phyloP scores from a whole-genome alignment of 2,113 vertebrate species.

The Bufo bufo region DNA sequence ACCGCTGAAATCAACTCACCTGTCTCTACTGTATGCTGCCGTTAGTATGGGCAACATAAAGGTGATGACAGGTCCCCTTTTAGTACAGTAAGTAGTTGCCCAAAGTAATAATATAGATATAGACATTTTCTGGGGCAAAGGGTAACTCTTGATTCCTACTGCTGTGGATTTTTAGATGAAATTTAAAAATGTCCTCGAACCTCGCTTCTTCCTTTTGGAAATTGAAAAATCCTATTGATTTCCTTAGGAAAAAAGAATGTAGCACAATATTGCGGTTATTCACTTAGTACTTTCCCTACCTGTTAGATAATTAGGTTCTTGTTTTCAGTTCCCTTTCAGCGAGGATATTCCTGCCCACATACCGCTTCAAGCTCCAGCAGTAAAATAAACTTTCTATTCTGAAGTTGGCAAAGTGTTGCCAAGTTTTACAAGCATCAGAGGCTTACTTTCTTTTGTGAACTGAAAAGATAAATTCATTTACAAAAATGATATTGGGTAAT shows the following conservation, averaged over 20 bases:
- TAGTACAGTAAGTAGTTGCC: neutral
- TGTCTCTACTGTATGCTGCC: too few relatives aligned
- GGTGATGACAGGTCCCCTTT: too few relatives aligned
- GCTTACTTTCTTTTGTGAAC: neutral
- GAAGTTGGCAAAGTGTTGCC: neutral
- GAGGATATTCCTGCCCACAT: neutral
- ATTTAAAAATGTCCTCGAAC: constrained; percentile 19
- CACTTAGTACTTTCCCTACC: constrained; percentile 15
- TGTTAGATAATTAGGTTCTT: constrained; percentile 23
- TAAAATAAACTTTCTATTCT: neutral
- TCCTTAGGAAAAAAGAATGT: constrained; percentile 7
- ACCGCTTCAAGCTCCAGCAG: neutral
- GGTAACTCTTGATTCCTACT: neutral
- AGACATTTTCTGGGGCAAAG: neutral
- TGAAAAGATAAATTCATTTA: neutral
- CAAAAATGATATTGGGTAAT: too few relatives aligned
- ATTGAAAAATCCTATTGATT: constrained; percentile 37
- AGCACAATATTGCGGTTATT: neutral
- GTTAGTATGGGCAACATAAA: too few relatives aligned
- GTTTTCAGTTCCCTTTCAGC: constrained; percentile 27
- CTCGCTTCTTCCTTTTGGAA: neutral
- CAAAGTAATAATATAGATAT: neutral
- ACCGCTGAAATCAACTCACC: too few relatives aligned
- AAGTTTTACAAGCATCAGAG: constrained; percentile 10
- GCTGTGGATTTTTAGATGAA: neutral